Base-by-base conservation (phyloP, 1,140 invertebrate genomes). In the Venturia canescens region DNA sequence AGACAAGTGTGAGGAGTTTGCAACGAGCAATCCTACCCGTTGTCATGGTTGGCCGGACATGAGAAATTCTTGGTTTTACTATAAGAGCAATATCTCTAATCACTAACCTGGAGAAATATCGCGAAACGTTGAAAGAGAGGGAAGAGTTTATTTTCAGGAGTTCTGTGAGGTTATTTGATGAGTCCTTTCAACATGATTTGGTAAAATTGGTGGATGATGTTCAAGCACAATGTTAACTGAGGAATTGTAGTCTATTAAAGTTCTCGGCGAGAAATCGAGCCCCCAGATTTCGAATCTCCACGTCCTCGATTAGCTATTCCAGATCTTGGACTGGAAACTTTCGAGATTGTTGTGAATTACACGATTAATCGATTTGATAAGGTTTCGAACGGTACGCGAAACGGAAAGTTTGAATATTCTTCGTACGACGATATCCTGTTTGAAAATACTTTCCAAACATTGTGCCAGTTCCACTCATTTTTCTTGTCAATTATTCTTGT, bases 351-450 rank as follows among this genome's bases (percentile, higher is more conserved):
- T 63, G 23, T 63, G 21, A 63, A 26, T 26, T 63, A 9, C 2
- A 63, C 15, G 60, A 63, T 63, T 63, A 63, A 63, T 23, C 23
- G 60, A 63, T 63, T 63, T 18, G 60, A 63, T 63, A 63, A 27
- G 5, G 23, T 11, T 26, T 21, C 23, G 15, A 63, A 0, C 15
- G 60, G 60, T 26, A 63, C 60, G 60, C 6, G 23, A 63, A 63
- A 63, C 60, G 60, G 60, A 63, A 63, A 63, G 60, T 57, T 21
- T 57, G 1, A 57, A 2, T 23, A 57, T 23, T 57, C 21, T n/a
- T 57, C 3, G 53, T 23, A 23, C 1, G 3, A 57, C 53, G 53
- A n/a, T 18, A 57, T 23, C n/a, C 60, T 23, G 60, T 26, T 63
- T 63, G 0, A 53, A n/a, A 21, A 63, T 63, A 63, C 60, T 23